Percentiles rank a stretch among this genome's conserved stretches.
Evolutionary conservation across 1,140 invertebrate genomes (phyloP).

Genomic region (Drosophila azteca): DNA sequence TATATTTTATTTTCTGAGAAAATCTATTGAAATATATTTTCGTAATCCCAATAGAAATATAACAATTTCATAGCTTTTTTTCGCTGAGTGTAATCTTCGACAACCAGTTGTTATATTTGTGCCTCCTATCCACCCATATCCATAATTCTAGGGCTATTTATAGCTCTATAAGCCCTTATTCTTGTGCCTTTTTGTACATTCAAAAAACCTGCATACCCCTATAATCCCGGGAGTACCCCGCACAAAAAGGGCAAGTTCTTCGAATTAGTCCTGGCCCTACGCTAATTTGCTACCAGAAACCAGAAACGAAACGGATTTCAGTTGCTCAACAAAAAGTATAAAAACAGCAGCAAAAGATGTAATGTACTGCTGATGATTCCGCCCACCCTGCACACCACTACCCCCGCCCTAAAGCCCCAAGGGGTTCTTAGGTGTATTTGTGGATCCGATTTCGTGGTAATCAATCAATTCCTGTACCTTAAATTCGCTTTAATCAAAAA

Average conservation of each 20-base stretch:
- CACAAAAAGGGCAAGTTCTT: not conserved
- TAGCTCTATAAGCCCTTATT: too few relatives aligned
- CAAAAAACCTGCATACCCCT: not conserved
- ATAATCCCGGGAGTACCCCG: rapidly evolving
- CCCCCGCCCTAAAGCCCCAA: slow-evolving; percentile 4
- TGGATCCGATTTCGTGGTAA: slow-evolving; percentile 17
- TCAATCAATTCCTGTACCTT: slow-evolving; percentile 32
- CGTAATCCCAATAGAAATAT: too few relatives aligned
- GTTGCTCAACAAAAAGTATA: not conserved
- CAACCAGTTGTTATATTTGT: too few relatives aligned
- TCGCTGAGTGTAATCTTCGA: too few relatives aligned
- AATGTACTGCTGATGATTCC: slow-evolving; percentile 24
- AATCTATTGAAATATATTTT: too few relatives aligned
- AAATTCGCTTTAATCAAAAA: slow-evolving; percentile 9
- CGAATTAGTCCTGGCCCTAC: not conserved
- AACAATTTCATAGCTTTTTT: too few relatives aligned
- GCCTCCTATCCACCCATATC: too few relatives aligned
- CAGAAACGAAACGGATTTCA: slow-evolving; percentile 4
- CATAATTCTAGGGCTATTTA: too few relatives aligned
- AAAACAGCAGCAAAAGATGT: slow-evolving; percentile 1
- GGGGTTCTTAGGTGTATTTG: slow-evolving; percentile 8
- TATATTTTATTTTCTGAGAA: too few relatives aligned
- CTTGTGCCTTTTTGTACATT: too few relatives aligned
- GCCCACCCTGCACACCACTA: too few relatives aligned
- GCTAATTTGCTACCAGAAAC: slow-evolving; percentile 25